Percentiles rank a stretch among this genome's conserved stretches.
phyloP scores from a whole-genome alignment of 2,113 vertebrate genomes.

The Gorsachius goisagi region DNA sequence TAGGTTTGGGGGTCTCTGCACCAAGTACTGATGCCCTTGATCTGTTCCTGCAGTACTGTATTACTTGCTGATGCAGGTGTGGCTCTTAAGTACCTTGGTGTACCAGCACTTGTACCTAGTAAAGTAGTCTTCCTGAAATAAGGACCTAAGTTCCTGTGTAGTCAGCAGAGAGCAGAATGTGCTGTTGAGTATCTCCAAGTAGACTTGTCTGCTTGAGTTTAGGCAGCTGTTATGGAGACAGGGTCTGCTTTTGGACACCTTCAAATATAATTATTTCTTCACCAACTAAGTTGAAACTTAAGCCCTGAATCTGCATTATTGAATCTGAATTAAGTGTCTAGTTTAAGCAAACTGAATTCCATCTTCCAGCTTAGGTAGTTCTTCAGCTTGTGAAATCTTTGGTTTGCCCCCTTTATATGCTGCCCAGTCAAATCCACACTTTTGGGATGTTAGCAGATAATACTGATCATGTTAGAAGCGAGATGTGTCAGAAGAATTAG shows the following conservation, averaged over 20 bases:
- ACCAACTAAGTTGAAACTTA: background rate
- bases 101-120: background rate
- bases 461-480: background rate
- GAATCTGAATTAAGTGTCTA: background rate
- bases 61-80: background rate
- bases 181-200: background rate
- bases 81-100: background rate
- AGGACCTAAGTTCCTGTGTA: background rate
- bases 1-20: background rate
- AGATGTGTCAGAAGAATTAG: background rate
- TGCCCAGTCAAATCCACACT: background rate
- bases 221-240: background rate
- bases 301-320: background rate
- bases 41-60: background rate
- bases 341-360: background rate
- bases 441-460: background rate
- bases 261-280: background rate
- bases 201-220: background rate
- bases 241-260: background rate
- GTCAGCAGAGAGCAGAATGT: background rate
- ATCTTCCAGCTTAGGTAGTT: background rate
- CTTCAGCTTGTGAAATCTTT: background rate
- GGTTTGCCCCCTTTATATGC: background rate
- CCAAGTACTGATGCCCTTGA: background rate
- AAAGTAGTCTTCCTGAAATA: background rate